These are phyloP conservation scores for Drosophila nr. fundita DNA, from an alignment of 2,888 invertebrate species.

Conservation along the genomic window DNA sequence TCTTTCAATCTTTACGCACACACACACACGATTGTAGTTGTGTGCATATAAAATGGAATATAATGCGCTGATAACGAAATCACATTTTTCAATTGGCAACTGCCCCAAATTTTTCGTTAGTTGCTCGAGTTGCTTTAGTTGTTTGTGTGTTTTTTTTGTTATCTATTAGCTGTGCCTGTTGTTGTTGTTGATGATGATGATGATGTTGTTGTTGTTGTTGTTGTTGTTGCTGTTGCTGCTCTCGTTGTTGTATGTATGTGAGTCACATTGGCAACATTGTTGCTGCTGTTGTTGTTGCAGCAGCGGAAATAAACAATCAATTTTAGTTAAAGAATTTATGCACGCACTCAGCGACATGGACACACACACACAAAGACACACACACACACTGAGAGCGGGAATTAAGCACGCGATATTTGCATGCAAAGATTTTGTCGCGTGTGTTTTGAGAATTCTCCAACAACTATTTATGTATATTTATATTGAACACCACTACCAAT, in stretches of 20 bases:
- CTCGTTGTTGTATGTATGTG: constrained; percentile 39
- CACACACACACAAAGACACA: constrained; percentile 30
- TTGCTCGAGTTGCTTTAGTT: constrained; percentile 51
- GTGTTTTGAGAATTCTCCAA: constrained; percentile 47
- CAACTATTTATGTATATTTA: constrained; percentile 15
- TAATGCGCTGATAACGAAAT: constrained; percentile 67
- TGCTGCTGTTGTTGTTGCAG: constrained; percentile 52
- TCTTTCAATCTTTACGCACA: constrained; percentile 37
- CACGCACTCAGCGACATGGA: constrained; percentile 62
- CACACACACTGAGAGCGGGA: constrained; percentile 25
- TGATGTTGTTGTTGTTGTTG: constrained; percentile 31
- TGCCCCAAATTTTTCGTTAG: constrained; percentile 74
- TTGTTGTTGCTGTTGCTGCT: constrained; percentile 27
- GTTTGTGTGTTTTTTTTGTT: constrained; percentile 53
- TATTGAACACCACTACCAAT: constrained; percentile 30
- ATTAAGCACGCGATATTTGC: constrained; percentile 64
- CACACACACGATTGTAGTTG: not conserved
- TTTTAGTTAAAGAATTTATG: constrained; percentile 79
- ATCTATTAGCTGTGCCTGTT: constrained; percentile 54
- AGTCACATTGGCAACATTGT: constrained; percentile 54
- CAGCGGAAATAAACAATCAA: constrained; percentile 80
- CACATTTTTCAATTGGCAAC: constrained; percentile 77
- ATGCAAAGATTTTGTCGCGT: constrained; percentile 54
- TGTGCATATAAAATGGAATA: constrained; percentile 35
- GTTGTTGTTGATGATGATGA: constrained; percentile 35